phyloP scores from a whole-genome alignment of 2,888 invertebrate species.

The Acronicta leporina region DNA sequence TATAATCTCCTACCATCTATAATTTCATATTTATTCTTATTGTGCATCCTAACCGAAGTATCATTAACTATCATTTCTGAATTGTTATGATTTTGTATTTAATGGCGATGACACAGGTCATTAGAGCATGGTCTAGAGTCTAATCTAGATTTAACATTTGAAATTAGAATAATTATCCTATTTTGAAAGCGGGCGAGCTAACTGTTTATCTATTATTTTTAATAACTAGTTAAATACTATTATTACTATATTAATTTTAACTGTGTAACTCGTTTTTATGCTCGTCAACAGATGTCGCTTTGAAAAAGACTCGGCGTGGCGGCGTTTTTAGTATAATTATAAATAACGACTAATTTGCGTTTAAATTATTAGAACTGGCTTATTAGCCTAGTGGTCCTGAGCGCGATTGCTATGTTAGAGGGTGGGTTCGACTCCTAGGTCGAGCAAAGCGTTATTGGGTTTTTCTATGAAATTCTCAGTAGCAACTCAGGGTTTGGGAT shows the following conservation, averaged over 20 bases:
- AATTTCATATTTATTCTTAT: slow-evolving; percentile 24
- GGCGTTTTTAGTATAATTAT: slow-evolving; percentile 11
- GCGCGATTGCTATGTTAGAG: no score
- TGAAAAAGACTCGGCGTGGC: slow-evolving; percentile 20
- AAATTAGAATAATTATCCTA: slow-evolving; percentile 55
- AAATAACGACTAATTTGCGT: no score
- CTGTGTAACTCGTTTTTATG: slow-evolving; percentile 37
- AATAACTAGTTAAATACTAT: slow-evolving; percentile 31
- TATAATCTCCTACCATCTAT: slow-evolving; percentile 9
- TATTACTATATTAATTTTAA: slow-evolving; percentile 12
- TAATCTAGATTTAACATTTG: slow-evolving; percentile 50
- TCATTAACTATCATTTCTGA: no score
- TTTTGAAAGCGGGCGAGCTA: slow-evolving; percentile 79
- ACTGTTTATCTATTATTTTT: slow-evolving; percentile 50
- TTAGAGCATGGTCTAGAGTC: slow-evolving; percentile 74
- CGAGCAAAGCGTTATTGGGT: no score
- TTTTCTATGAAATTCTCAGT: no score
- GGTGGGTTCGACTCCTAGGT: no score
- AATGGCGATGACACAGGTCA: slow-evolving; percentile 31
- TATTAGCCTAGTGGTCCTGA: no score
- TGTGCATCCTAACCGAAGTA: slow-evolving; percentile 30
- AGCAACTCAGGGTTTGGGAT: no score
- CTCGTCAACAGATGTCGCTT: slow-evolving; percentile 49
- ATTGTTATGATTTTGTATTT: slow-evolving; percentile 11
- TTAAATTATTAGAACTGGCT: no score